phyloP scores from a whole-genome alignment of 2,888 invertebrate genomes.

The Trissolcus japonicus region DNA sequence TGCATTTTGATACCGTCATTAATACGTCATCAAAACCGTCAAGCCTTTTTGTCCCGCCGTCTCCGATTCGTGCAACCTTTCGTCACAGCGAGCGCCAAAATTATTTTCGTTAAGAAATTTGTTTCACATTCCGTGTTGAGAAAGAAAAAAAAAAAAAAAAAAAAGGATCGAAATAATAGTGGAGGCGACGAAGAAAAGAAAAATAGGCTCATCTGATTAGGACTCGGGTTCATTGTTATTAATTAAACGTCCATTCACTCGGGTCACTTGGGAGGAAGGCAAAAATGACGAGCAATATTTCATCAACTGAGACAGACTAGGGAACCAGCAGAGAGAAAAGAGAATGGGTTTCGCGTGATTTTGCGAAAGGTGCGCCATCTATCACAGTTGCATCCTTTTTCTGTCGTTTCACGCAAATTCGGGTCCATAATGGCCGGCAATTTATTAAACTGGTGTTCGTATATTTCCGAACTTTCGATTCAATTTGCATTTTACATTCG shows the following conservation, averaged over 20 bases:
- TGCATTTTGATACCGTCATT: conserved; percentile 54
- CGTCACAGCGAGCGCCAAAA: conserved; percentile 39
- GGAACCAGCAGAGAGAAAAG: conserved; percentile 29
- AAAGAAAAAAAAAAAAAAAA: not conserved
- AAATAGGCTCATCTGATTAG: conserved; percentile 22
- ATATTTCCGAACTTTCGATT: conserved; percentile 55
- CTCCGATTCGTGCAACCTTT: conserved; percentile 46
- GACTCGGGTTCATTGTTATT: conserved; percentile 38
- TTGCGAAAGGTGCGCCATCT: conserved; percentile 32
- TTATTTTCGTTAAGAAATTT: conserved; percentile 36
- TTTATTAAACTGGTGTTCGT: conserved; percentile 40
- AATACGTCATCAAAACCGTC: conserved; percentile 50
- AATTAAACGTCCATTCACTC: conserved; percentile 43
- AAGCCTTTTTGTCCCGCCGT: conserved; percentile 23
- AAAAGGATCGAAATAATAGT: conserved; percentile 1
- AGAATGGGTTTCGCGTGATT: conserved; percentile 24
- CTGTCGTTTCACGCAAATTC: conserved; percentile 52
- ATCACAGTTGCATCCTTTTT: conserved; percentile 43
- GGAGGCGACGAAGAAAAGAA: conserved; percentile 13
- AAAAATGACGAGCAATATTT: conserved; percentile 32
- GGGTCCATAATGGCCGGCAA: conserved; percentile 45
- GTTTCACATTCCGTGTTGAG: conserved; percentile 21
- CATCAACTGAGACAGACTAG: conserved; percentile 17
- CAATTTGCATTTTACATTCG: conserved; percentile 57
- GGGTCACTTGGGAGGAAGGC: conserved; percentile 10